phyloP scores from a whole-genome alignment of 2,888 invertebrate genomes.

The Melieria crassipennis region DNA sequence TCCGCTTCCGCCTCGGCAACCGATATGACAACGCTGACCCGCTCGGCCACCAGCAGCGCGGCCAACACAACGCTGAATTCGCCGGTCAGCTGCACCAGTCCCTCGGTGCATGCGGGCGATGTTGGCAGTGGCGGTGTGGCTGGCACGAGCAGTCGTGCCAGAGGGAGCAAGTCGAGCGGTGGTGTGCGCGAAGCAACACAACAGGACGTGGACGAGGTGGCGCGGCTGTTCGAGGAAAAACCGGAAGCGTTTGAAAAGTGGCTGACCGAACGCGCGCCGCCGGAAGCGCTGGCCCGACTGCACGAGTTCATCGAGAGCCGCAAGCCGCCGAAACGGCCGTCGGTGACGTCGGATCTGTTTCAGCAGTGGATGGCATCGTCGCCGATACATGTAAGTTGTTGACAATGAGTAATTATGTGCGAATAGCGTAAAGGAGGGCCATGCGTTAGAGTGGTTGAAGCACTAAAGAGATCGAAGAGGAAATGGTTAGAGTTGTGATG shows the following conservation, averaged over 20 bases:
- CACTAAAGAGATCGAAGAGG: no score
- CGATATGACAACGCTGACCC: conserved; percentile 35
- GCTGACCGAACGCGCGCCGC: conserved; percentile 79
- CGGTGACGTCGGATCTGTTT: conserved; percentile 85
- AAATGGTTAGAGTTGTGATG: no score
- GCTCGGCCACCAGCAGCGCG: conserved; percentile 14
- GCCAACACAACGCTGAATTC: conserved; percentile 32
- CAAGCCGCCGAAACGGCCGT: conserved; percentile 71
- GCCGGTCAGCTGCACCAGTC: conserved; percentile 34
- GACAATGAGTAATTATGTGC: no score
- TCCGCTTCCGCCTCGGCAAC: conserved; percentile 29
- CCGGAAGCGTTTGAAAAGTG: conserved; percentile 78
- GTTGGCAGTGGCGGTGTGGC: not conserved
- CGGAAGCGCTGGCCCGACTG: conserved; percentile 73
- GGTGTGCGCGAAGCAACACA: conserved; percentile 45
- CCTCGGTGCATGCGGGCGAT: not conserved
- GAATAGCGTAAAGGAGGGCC: no score
- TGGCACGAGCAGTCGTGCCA: conserved; percentile 18
- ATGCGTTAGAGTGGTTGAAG: no score
- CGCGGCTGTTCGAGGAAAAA: conserved; percentile 70
- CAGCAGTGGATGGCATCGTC: conserved; percentile 85
- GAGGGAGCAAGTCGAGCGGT: conserved; percentile 10
- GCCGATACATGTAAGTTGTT: conserved; percentile 73
- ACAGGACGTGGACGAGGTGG: conserved; percentile 65
- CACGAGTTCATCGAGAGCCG: conserved; percentile 70